Evolutionary conservation across 2,888 invertebrate species (phyloP), one percentile per base, ranked within the genome.

Genomic region (Balanococcus diminutus): DNA sequence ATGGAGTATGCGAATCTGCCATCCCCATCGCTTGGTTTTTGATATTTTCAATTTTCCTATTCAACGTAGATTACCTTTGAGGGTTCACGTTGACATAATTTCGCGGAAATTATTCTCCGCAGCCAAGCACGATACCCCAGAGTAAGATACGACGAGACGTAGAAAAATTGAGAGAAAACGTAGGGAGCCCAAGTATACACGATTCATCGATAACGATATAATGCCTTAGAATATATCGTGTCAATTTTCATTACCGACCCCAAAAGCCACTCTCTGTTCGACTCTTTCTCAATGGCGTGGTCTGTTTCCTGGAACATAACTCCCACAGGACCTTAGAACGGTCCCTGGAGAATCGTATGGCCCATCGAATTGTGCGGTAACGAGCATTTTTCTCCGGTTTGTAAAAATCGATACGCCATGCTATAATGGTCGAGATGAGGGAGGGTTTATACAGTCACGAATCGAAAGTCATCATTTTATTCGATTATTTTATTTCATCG

Each of bases 191-290:
- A 19, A n/a, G n/a, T n/a, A n/a, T n/a, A 51, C 42, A 42, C 56
- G 19, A 56, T 67, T 67, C 61, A 67, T 67, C 61, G 61, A 67
- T 67, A 28, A 67, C 28, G 61, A 67, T 67, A 25, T 67, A 28
- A 67, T 67, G 61, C 9, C 28, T 67, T 67, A 9, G 61, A 67
- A 67, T 67, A 28, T 67, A 67, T 22, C 61, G 61, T 67, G 28
- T 67, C 61, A 67, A 67, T 67, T 67, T 67, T 67, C 28, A 67
- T 67, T 67, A 28, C 25, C 11, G 28, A 8, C 61, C 61, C 61
- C 28, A 25, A 14, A 51, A 51, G 51, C 51, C n/a, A 19, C 19
- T 19, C 51, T 51, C 6, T 42, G 42, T 19, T n/a, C n/a, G 51
- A 51, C 51, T 25, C 28, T 67, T 28, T 11, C 28, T 11, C 28